These are phyloP conservation scores for Lytechinus variegatus DNA, from an alignment of 35 echinoderm and acorn worm genomes.

Conservation along the genomic window DNA sequence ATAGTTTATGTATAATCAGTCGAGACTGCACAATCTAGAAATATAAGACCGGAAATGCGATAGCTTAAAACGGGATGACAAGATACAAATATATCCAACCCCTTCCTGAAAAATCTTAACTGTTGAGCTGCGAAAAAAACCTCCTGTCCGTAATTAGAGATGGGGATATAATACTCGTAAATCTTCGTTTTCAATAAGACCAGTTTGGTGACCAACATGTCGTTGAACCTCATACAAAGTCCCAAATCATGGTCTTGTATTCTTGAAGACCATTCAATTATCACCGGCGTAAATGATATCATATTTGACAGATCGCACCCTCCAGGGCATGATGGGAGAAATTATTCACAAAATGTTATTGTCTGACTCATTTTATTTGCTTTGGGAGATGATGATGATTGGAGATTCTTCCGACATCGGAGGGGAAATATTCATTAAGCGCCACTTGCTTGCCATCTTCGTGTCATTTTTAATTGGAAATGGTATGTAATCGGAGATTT, in stretches of 20 bases:
- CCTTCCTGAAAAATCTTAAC: background rate
- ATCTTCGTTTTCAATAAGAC: background rate
- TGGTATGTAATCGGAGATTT: background rate
- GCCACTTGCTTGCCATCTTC: background rate
- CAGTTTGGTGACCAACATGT: background rate
- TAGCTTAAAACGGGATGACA: background rate
- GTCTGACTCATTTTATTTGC: slow-evolving; percentile 5
- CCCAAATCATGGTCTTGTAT: background rate
- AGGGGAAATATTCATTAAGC: slow-evolving; percentile 4
- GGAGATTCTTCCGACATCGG: background rate
- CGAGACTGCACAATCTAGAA: background rate
- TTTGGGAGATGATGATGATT: background rate
- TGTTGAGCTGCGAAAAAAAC: background rate
- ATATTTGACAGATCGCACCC: background rate
- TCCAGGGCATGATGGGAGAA: background rate
- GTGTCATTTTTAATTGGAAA: background rate
- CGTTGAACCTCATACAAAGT: background rate
- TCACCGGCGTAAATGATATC: background rate
- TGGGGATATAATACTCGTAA: background rate
- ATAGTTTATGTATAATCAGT: background rate
- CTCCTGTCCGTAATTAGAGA: background rate
- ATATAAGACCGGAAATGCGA: background rate
- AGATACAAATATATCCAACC: background rate
- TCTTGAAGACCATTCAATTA: background rate
- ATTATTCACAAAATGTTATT: background rate